Base-by-base conservation (phyloP, 2,797 vertebrate species). In the Sebastes umbrosus region DNA sequence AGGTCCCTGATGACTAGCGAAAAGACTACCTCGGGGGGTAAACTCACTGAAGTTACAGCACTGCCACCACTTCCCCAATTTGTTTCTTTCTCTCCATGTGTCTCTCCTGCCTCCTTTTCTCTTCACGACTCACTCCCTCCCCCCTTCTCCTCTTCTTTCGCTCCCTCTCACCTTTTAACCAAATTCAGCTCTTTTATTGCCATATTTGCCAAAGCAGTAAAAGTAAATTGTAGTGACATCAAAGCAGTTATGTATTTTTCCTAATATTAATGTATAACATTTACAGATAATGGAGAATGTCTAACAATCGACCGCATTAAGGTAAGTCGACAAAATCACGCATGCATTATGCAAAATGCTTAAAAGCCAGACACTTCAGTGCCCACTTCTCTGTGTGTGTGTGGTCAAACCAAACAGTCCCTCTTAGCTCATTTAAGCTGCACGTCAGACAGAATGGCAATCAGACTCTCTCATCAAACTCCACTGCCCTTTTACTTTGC, bases 1-100 rank as follows among this genome's bases (percentile, higher is more conserved):
- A 79, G 77, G 87, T 90, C 87, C 80, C 89, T 90, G 92, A 90
- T 87, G 91, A 91, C 82, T 82, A 72, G 84, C 62, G 79, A 86
- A 87, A 90, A 92, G 77, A 87, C 87, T 74, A 83, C 89, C 87
- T 84, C n/a, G 18, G 74, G 90, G 81, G 90, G 77, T 69, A 54
- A 87, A 86, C 69, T 84, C 68, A 70, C 63, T 83, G 75, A 88
- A 85, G 86, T 89, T 90, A 72, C 80, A 84, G 68, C 69, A 22
- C 70, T 77, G 80, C 81, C 80, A 78, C 82, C 76, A 74, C 86
- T 84, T 75, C 64, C 75, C 60, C 63, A 75, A 46, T 82, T 74
- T 73, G 54, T 69, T 82, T 60, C 75, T 77, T 67, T 85, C 83
- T 55, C 68, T 72, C 84, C 73, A 27, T 18, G 22, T 67, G 57